phyloP scores from a whole-genome alignment of 2,888 invertebrate genomes.

The Crossocerus cetratus region DNA sequence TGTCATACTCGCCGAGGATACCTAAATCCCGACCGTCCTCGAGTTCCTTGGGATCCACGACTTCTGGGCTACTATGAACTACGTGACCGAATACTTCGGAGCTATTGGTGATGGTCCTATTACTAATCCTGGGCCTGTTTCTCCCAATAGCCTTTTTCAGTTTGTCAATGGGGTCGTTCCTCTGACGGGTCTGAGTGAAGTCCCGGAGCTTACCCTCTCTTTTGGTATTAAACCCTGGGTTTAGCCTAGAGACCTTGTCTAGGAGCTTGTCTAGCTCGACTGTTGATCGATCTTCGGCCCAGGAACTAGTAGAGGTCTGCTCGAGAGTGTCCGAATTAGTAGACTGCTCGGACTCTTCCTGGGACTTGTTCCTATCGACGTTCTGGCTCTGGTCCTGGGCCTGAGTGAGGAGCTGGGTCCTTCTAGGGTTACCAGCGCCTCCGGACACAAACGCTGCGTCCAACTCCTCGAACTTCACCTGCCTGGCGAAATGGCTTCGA shows the following conservation, averaged over 20 bases:
- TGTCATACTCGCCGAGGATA: conserved; percentile 44
- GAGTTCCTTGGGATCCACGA: conserved; percentile 15
- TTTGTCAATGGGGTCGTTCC: conserved; percentile 35
- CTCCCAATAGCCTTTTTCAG: conserved; percentile 32
- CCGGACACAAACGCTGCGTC: neutral
- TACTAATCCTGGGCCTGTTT: conserved; percentile 22
- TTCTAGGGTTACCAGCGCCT: neutral
- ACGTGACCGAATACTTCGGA: conserved; percentile 39
- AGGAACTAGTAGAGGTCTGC: neutral
- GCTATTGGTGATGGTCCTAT: conserved; percentile 28
- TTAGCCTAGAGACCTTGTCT: conserved; percentile 17
- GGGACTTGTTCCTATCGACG: neutral
- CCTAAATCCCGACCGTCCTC: conserved; percentile 16
- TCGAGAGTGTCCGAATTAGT: conserved; percentile 4
- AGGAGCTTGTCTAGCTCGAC: conserved; percentile 34
- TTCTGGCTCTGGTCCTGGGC: neutral
- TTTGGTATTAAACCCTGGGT: conserved; percentile 5
- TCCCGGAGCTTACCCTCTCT: conserved; percentile 15
- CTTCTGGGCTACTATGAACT: conserved; percentile 10
- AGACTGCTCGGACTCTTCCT: neutral
- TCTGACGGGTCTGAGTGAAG: conserved; percentile 13
- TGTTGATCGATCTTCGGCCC: conserved; percentile 35
- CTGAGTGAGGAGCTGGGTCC: neutral
- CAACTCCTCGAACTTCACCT: conserved; percentile 43
- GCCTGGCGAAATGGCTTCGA: conserved; percentile 68